Evolutionary conservation across 2,888 invertebrate species (phyloP).

Genomic region (Leucoma salicis): DNA sequence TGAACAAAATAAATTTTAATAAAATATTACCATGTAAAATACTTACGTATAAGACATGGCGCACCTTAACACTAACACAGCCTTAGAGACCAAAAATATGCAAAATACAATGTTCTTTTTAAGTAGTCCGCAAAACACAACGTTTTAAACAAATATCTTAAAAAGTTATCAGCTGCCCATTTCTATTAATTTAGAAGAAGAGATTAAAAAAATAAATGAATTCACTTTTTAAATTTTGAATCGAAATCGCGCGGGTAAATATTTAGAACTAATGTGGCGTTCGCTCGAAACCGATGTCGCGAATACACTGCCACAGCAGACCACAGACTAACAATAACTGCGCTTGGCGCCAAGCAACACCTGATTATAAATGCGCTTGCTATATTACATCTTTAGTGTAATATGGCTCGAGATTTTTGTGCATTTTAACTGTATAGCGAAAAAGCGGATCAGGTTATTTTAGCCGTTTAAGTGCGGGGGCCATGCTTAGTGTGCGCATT

Average conservation of each 20-base stretch:
- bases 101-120: conserved; percentile 1
- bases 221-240: conserved; percentile 24
- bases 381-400: conserved; percentile 1
- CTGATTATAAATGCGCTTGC: conserved; percentile 25
- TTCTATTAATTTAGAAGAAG: conserved; percentile 3
- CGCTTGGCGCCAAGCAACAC: conserved; percentile 36
- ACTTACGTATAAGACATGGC: conserved; percentile 35
- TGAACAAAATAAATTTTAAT: conserved; percentile 7
- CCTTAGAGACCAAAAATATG: conserved; percentile 17
- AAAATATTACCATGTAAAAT: conserved; percentile 3
- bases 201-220: conserved; percentile 6
- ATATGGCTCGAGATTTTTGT: neutral
- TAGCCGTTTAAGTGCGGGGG: neutral
- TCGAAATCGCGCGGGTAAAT: conserved; percentile 50
- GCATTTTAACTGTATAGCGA: neutral
- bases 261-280: conserved; percentile 39
- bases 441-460: neutral
- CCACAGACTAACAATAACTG: conserved; percentile 1
- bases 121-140: neutral
- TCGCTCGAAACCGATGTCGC: conserved; percentile 37
- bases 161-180: conserved; percentile 22
- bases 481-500: too few relatives aligned
- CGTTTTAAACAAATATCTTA: neutral
- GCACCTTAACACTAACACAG: conserved; percentile 28
- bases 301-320: conserved; percentile 43